Evolutionary conservation across 2,888 invertebrate genomes (phyloP), one percentile per base, ranked within the genome.

Genomic region (Ariolimax columbianus): DNA sequence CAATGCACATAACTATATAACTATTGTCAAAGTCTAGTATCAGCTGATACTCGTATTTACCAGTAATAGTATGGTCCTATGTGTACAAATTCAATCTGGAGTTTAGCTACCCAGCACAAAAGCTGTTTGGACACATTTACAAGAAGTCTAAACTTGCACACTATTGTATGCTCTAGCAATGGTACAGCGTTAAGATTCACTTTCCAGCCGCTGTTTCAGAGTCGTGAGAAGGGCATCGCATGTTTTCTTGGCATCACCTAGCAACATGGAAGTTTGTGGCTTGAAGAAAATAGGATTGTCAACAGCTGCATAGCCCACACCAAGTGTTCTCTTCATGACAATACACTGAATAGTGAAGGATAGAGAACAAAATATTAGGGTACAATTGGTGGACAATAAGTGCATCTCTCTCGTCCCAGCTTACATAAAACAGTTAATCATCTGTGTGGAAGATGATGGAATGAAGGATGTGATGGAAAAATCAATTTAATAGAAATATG

Each of bases 251-350:
- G 97, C 97, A 93, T 98, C 97, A 66, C 97, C 97, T 40, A 98
- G 95, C 92, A 98, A 95, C 98, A 98, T 95, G 88, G 93, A 91
- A 0, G 97, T 97, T 95, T 98, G 97, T 33, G 96, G 96, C 93
- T 97, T 97, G 95, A 97, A 98, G 95, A 98, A 98, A 89, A 98
- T 96, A 11, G 97, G 97, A 94, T 98, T 98, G 94, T 98, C 98
- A 0, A 98, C 97, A 0, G 97, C 97, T 0, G 97, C 97, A 94
- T 98, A 98, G 0, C 98, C 95, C 0, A 97, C 97, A 80, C 97
- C 97, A 91, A 97, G 95, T 0, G 97, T 97, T 90, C 98, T 95
- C 95, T 98, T 98, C 97, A 98, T 97, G 17, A 98, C 97, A 77
- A 98, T 96, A 75, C 97, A 97, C 97, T 97, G 90, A 4, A 55